phyloP scores from a whole-genome alignment of 2,113 vertebrate species.

The Gymnarchus niloticus region DNA sequence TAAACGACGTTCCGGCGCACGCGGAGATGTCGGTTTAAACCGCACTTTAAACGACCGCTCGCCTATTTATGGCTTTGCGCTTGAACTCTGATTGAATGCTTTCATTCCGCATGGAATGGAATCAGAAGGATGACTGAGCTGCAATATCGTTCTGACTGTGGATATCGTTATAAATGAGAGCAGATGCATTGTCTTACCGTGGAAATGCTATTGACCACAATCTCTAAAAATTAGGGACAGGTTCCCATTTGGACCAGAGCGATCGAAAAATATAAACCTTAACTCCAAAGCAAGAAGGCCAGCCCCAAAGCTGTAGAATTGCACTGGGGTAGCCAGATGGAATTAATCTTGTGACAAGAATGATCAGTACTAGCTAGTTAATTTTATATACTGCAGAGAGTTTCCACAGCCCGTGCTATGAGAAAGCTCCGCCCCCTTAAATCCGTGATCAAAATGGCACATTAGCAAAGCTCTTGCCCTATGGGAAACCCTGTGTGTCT shows the following conservation, averaged over 20 bases:
- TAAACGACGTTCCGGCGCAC: no score
- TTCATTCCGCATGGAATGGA: neutral
- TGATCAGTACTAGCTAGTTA: slow-evolving; percentile 21
- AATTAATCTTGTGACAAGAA: slow-evolving; percentile 19
- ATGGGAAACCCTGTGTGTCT: neutral
- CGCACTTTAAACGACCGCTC: neutral
- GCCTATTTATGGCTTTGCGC: neutral
- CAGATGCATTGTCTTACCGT: slow-evolving; percentile 2
- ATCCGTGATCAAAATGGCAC: neutral
- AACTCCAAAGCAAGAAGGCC: neutral
- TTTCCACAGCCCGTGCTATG: slow-evolving; percentile 15
- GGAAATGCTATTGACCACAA: slow-evolving; percentile 15
- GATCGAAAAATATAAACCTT: slow-evolving; percentile 24
- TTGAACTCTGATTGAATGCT: neutral
- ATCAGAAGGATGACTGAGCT: neutral
- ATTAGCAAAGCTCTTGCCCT: neutral
- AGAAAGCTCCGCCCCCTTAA: neutral
- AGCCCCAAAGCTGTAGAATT: neutral
- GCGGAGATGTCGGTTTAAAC: neutral
- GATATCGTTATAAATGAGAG: slow-evolving; percentile 15
- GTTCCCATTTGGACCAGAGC: slow-evolving; percentile 16
- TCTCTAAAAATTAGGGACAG: slow-evolving; percentile 19
- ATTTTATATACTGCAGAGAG: slow-evolving; percentile 15
- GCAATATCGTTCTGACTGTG: neutral
- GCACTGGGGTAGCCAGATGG: slow-evolving; percentile 16